Percentiles rank a stretch among this genome's conserved stretches.
Conservation (phyloP, 1,140 invertebrate species). For the Dermatophagoides farinae region DNA sequence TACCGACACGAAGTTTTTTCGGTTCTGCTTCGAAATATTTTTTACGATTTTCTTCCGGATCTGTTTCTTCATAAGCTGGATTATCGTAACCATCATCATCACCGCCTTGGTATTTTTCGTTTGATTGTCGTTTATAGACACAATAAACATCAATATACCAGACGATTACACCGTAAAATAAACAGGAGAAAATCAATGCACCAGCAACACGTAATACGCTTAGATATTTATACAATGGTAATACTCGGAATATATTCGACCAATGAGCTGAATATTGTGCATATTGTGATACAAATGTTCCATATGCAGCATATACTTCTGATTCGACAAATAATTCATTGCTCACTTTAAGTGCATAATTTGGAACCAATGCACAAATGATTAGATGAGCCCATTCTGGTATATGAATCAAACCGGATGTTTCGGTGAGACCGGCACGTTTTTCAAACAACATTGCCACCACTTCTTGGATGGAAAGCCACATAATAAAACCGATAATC, state of each 20-base stretch:
- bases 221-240: constrained; percentile 22
- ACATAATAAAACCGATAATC: constrained; percentile 11
- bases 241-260: background rate
- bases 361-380: constrained; percentile 6
- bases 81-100: constrained; percentile 29
- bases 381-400: constrained; percentile 4
- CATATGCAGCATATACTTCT: constrained; percentile 6
- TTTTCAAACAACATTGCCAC: constrained; percentile 4
- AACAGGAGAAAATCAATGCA: constrained; percentile 15
- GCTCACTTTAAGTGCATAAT: constrained; percentile 1
- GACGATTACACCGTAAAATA: constrained; percentile 19
- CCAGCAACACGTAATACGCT: constrained; percentile 15
- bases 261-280: constrained; percentile 7
- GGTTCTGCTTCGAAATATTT: constrained; percentile 12
- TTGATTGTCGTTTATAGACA: constrained; percentile 24
- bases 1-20: constrained; percentile 15
- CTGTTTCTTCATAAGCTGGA: constrained; percentile 17
- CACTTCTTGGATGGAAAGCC: constrained; percentile 4
- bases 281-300: constrained; percentile 7
- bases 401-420: background rate
- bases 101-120: constrained; percentile 29
- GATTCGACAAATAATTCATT: constrained; percentile 8
- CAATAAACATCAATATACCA: constrained; percentile 23
- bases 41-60: constrained; percentile 2
- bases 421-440: constrained; percentile 4